A percentile compares a stretch with the other conserved stretches of the same genome.
Conservation (phyloP, 2,888 invertebrate species). For the Argynnis bischoffii region DNA sequence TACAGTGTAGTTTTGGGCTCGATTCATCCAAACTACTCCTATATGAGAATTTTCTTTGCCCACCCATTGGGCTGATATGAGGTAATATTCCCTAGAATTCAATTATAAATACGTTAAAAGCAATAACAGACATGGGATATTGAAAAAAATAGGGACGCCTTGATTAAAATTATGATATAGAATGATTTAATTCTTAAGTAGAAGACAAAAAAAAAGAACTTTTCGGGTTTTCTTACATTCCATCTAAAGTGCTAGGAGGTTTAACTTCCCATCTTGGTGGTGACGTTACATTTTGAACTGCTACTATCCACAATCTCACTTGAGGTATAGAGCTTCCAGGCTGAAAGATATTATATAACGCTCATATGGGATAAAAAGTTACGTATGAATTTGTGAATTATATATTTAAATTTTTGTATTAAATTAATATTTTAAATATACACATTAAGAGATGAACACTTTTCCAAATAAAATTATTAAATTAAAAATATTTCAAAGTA, state of each 20-base stretch:
- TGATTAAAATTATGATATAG: too few relatives aligned
- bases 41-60: constrained; percentile 89
- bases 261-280: constrained; percentile 85
- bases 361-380: too few relatives aligned
- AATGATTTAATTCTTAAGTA: background rate
- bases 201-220: background rate
- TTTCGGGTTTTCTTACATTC: constrained; percentile 85
- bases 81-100: constrained; percentile 91
- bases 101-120: constrained; percentile 31
- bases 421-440: too few relatives aligned
- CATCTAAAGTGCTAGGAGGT: constrained; percentile 89
- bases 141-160: too few relatives aligned
- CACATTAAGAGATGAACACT: too few relatives aligned
- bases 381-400: background rate
- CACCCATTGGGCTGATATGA: constrained; percentile 96
- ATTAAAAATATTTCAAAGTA: too few relatives aligned
- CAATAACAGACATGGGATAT: too few relatives aligned
- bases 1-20: constrained; percentile 95
- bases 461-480: too few relatives aligned
- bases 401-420: background rate
- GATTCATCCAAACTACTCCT: constrained; percentile 95
- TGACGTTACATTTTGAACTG: constrained; percentile 86
- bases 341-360: constrained; percentile 58
- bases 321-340: constrained; percentile 94
- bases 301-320: constrained; percentile 91